These are phyloP conservation scores for Leptopilina myrica DNA, from an alignment of 2,888 invertebrate species.

Conservation along the genomic window DNA sequence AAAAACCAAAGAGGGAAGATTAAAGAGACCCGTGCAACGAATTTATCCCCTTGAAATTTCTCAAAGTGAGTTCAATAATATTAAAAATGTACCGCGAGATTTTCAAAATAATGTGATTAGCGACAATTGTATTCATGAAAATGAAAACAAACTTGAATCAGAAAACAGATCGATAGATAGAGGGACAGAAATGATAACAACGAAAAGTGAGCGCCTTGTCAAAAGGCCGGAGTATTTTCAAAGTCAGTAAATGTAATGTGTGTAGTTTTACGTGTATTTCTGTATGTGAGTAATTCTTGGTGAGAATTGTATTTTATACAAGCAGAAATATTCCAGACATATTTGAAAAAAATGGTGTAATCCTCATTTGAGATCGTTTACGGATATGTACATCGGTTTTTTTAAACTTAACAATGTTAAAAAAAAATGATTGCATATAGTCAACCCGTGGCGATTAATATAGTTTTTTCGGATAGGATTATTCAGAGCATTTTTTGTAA, in stretches of 20 bases:
- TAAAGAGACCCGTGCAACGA: constrained; percentile 34
- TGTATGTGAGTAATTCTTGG: too few relatives aligned
- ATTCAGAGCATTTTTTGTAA: not conserved
- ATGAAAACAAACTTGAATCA: not conserved
- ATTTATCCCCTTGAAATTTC: constrained; percentile 39
- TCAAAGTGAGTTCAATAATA: not conserved
- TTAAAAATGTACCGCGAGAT: not conserved
- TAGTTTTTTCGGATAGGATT: not conserved
- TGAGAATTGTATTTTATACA: too few relatives aligned
- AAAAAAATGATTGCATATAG: not conserved
- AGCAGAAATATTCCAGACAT: not conserved
- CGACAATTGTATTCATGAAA: not conserved
- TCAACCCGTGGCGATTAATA: not conserved
- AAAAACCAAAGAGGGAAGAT: constrained; percentile 36
- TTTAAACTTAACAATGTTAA: not conserved
- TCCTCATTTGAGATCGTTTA: not conserved
- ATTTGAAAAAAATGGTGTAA: not conserved
- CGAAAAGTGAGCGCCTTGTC: not conserved
- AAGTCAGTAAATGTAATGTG: not conserved
- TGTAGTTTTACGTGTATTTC: not conserved
- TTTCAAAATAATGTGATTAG: not conserved
- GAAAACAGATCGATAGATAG: not conserved
- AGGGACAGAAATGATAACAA: not conserved
- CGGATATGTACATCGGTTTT: not conserved
- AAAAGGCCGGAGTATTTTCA: not conserved